Base-by-base conservation (phyloP, 35 echinoderm and acorn worm genomes). In the Ophioderma brevispina region DNA sequence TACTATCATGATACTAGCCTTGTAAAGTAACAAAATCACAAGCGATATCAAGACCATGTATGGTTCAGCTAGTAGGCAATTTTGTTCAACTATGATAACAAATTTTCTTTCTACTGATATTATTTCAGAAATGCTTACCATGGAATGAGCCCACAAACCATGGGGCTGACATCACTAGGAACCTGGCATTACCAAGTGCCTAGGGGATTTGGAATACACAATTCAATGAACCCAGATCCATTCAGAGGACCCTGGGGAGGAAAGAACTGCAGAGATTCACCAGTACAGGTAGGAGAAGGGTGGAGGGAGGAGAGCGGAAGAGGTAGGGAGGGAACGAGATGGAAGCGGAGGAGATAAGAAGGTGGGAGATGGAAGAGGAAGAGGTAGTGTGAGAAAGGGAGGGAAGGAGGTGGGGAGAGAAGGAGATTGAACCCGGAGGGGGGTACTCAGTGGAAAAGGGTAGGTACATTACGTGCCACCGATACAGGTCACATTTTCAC, bases 161-260 rank as follows among this genome's bases (percentile, higher is more conserved):
- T 99, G 37, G 97, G 97, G 0, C 39, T 99, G 28, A 99, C 97
- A 76, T 89, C 93, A 23, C 32, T 99, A 3, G 89, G 93, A 23
- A 95, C 42, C 18, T 99, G 97, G 97, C 87, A 83, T 35, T 99
- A 93, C 55, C 81, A 91, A 13, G 80, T 89, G 17, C 90, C 97
- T 19, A 92, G 76, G 10, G 91, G 94, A 18, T 93, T 90, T 88
- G 97, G 97, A 15, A 81, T 95, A 35, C 88, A 91, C 43, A 93
- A 93, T 55, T 42, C 93, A 0, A 70, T 99, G 34, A 99, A 99
- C 39, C 87, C 97, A 32, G 97, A 99, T 78, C 75, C 79, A n/a
- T 99, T 87, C 80, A 89, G 97, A 77, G 97, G 97, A 33, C 97
- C 91, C 0, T 99, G 97, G 97, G 97, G 97, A 55, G 97, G 97